These are phyloP conservation scores for Enteromius fasciolatus DNA, from an alignment of 2,797 vertebrate species.

Conservation along the genomic window DNA sequence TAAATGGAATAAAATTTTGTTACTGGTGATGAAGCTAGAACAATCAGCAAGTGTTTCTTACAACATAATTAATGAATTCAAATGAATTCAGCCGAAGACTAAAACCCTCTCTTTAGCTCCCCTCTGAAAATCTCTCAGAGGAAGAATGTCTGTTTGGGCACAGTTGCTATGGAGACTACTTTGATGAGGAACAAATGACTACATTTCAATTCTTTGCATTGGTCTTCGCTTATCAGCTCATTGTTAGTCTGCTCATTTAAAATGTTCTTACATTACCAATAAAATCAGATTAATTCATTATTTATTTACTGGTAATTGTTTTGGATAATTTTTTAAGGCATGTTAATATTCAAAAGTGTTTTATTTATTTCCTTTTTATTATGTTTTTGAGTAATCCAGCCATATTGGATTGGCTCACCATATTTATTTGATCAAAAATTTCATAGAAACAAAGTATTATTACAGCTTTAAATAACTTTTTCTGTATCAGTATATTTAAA, in stretches of 20 bases:
- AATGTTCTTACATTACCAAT: neutral
- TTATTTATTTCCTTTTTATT: neutral
- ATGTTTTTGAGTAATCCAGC: neutral
- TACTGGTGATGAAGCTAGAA: constrained; percentile 61
- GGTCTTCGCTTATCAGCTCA: constrained; percentile 8
- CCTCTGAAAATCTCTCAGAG: constrained; percentile 61
- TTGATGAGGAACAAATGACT: constrained; percentile 56
- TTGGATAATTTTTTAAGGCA: neutral
- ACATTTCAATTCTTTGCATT: constrained; percentile 38
- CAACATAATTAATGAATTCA: constrained; percentile 73
- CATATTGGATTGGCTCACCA: neutral
- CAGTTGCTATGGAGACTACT: constrained; percentile 65
- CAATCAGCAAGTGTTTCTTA: constrained; percentile 56
- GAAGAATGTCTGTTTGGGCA: constrained; percentile 66
- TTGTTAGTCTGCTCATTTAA: constrained; percentile 26
- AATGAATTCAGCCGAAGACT: constrained; percentile 70
- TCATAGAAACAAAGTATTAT: neutral
- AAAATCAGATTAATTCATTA: neutral
- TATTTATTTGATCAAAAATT: neutral
- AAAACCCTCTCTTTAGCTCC: constrained; percentile 66
- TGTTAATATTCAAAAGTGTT: neutral
- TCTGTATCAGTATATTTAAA: neutral
- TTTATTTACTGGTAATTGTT: neutral
- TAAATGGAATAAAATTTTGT: neutral
- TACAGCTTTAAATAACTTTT: neutral